Evolutionary conservation across 2,113 vertebrate genomes (phyloP).

Genomic region (Thinocorus orbignyianus): DNA sequence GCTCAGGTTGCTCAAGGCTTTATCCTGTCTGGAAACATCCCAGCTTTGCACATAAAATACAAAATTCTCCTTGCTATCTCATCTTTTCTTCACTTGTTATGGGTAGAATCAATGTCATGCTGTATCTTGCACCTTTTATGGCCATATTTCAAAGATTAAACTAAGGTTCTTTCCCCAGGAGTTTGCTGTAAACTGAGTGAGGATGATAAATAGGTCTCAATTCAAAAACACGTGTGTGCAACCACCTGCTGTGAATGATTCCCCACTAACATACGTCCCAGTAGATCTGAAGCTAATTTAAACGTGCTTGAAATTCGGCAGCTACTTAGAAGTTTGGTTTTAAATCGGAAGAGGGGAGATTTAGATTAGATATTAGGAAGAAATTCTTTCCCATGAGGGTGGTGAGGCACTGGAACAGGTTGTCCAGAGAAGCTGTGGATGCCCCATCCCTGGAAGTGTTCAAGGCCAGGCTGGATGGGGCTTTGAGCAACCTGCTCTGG

Average conservation of each 20-base stretch:
- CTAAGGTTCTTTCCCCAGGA: background rate
- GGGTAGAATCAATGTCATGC: background rate
- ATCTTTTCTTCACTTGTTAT: background rate
- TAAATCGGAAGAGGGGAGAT: too few species aligned
- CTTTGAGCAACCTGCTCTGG: too few species aligned
- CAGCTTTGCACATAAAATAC: background rate
- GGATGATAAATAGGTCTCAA: background rate
- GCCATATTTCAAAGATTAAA: background rate
- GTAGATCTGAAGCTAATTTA: background rate
- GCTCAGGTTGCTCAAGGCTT: background rate
- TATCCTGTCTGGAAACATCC: background rate
- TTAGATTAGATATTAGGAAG: too few species aligned
- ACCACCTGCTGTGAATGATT: background rate
- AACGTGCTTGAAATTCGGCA: background rate
- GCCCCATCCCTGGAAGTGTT: too few species aligned
- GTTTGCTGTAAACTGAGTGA: background rate
- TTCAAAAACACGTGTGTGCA: background rate
- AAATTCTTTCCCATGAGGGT: too few species aligned
- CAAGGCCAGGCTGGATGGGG: too few species aligned
- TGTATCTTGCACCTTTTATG: background rate
- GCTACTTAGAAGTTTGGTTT: background rate
- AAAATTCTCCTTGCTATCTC: background rate
- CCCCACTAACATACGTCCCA: background rate
- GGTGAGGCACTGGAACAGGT: too few species aligned
- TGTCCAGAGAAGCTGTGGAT: too few species aligned